These are phyloP conservation scores for Salarias fasciatus DNA, from an alignment of 2,797 vertebrate species.

Conservation along the genomic window DNA sequence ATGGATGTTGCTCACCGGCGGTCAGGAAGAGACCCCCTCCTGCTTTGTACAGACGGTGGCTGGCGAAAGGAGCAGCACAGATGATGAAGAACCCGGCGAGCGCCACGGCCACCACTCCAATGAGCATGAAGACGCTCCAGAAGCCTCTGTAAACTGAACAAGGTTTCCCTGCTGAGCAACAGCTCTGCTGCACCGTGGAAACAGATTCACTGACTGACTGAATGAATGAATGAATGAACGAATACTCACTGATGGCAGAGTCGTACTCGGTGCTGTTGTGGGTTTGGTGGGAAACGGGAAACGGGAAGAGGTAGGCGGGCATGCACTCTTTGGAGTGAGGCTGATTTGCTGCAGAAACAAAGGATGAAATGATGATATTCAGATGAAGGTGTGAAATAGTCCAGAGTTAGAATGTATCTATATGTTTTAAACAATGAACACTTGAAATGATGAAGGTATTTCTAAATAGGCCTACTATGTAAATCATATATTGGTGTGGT, in stretches of 20 bases:
- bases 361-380: too few relatives aligned
- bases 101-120: constrained; percentile 87
- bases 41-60: constrained; percentile 90
- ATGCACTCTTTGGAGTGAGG: constrained; percentile 88
- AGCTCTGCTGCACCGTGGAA: too few relatives aligned
- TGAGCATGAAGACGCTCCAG: constrained; percentile 94
- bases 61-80: constrained; percentile 95
- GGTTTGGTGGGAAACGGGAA: constrained; percentile 86
- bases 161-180: not conserved
- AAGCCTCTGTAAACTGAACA: constrained; percentile 94
- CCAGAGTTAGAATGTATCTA: not conserved
- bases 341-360: constrained; percentile 85
- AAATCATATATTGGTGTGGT: too few relatives aligned
- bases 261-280: constrained; percentile 90
- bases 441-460: not conserved
- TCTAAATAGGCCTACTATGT: too few relatives aligned
- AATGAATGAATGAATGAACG: constrained; percentile 5
- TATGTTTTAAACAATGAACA: not conserved
- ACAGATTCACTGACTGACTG: not conserved
- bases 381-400: constrained; percentile 12
- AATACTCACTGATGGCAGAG: constrained; percentile 90
- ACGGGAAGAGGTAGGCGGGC: constrained; percentile 93
- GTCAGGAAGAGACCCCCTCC: constrained; percentile 90
- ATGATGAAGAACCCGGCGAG: constrained; percentile 92
- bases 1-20: constrained; percentile 81